Evolutionary conservation across 2,888 invertebrate species (phyloP).

Genomic region (Noctua fimbriata): DNA sequence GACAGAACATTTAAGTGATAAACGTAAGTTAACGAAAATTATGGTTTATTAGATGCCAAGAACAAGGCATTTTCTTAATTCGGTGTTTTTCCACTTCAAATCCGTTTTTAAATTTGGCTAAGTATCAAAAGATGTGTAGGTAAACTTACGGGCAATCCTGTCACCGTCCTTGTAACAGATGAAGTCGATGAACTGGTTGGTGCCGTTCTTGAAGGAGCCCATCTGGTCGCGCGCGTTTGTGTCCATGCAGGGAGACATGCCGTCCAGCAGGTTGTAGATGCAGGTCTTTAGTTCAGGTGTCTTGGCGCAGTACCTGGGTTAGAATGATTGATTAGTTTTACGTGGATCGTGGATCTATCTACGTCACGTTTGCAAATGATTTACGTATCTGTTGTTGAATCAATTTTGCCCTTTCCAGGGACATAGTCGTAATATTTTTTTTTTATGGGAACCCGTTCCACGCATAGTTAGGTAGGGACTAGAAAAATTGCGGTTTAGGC

Average conservation of each 20-base stretch:
- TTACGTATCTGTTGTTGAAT: neutral
- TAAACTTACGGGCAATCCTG: slow-evolving; percentile 92
- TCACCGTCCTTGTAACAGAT: slow-evolving; percentile 95
- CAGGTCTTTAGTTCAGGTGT: slow-evolving; percentile 91
- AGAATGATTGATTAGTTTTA: neutral
- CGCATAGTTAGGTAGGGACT: neutral
- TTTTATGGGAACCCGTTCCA: neutral
- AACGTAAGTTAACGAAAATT: neutral
- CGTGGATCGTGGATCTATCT: neutral
- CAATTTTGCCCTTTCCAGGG: neutral
- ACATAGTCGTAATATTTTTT: too few species aligned
- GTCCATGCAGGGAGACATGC: slow-evolving; percentile 92
- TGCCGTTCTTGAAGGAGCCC: slow-evolving; percentile 90
- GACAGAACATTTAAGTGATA: neutral
- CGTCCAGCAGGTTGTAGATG: slow-evolving; percentile 89
- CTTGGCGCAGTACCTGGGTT: slow-evolving; percentile 92
- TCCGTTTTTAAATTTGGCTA: neutral
- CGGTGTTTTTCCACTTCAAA: neutral
- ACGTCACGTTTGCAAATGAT: too few species aligned
- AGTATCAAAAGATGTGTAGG: neutral
- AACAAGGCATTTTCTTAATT: neutral
- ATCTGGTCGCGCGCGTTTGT: slow-evolving; percentile 89
- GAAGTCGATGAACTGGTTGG: slow-evolving; percentile 93
- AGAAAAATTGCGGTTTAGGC: neutral
- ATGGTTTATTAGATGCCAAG: neutral